phyloP scores from a whole-genome alignment of 1,140 invertebrate species.

The Drosophila subpulchrella region DNA sequence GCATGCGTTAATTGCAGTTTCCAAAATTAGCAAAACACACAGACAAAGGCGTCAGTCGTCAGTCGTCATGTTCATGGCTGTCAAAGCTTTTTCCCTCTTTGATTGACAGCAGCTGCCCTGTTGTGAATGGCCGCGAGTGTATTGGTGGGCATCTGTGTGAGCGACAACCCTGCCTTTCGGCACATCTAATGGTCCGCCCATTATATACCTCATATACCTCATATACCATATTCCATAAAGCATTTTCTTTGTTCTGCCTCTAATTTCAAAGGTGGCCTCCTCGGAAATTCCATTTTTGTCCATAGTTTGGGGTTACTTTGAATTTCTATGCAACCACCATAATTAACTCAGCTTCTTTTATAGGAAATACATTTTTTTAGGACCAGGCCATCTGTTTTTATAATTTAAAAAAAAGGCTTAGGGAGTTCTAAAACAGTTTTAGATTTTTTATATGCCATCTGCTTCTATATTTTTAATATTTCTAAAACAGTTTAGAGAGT shows the following conservation, averaged over 20 bases:
- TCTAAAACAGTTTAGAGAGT: background rate
- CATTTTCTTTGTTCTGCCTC: constrained; percentile 14
- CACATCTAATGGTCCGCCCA: constrained; percentile 24
- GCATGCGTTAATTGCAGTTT: constrained; percentile 68
- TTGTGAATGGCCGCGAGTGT: constrained; percentile 16
- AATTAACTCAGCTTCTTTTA: background rate
- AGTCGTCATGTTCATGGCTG: constrained; percentile 26
- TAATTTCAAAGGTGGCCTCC: constrained; percentile 8
- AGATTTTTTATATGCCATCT: background rate
- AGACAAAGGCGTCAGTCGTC: constrained; percentile 10
- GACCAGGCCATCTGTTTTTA: background rate
- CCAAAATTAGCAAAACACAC: constrained; percentile 50
- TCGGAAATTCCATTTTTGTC: constrained; percentile 1
- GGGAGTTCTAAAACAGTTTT: background rate
- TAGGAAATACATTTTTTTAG: background rate
- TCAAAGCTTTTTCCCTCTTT: constrained; percentile 26
- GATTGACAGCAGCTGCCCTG: constrained; percentile 46
- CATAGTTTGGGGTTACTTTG: background rate
- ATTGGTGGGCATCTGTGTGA: constrained; percentile 8
- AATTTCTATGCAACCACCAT: background rate
- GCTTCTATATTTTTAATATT: background rate
- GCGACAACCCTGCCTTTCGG: constrained; percentile 16
- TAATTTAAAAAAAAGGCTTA: background rate
- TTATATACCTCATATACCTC: background rate
- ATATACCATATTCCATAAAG: constrained; percentile 4